A percentile compares a stretch with the other conserved stretches of the same genome.
Conservation (phyloP, 2,113 vertebrate genomes). For the Leucopsar rothschildi region DNA sequence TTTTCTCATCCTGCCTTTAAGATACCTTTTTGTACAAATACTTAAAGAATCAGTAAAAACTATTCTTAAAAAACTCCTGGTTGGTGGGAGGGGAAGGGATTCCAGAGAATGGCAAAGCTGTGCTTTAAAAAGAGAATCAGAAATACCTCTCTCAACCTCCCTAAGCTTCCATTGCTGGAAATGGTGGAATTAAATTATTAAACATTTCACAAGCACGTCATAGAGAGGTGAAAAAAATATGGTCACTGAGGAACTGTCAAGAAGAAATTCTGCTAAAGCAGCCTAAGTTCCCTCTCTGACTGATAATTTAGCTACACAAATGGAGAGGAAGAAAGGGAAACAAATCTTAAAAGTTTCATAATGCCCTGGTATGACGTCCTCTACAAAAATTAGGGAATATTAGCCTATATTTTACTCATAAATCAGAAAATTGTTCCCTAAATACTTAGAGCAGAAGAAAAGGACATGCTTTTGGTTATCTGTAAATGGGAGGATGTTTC, state of each 20-base stretch:
- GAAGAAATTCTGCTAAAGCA: background rate
- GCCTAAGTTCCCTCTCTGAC: background rate
- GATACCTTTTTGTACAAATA: background rate
- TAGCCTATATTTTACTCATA: background rate
- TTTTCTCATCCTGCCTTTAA: background rate
- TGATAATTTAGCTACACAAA: background rate
- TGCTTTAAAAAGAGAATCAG: background rate
- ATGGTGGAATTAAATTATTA: background rate
- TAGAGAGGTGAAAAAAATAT: background rate
- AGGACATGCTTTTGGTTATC: background rate
- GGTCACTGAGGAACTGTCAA: background rate
- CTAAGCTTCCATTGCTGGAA: background rate
- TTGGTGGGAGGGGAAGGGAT: background rate
- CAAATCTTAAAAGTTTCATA: background rate
- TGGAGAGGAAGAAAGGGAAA: background rate
- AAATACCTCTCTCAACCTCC: background rate
- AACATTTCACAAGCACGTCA: background rate
- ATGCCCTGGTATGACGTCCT: background rate
- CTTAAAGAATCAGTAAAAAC: background rate
- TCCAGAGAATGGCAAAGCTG: background rate
- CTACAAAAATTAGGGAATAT: background rate
- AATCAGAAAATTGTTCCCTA: background rate
- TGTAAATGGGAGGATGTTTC: background rate
- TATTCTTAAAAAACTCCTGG: background rate
- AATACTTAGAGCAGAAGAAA: background rate